These are phyloP conservation scores for Ochlodes sylvanus DNA, from an alignment of 2,888 invertebrate genomes.

Conservation along the genomic window DNA sequence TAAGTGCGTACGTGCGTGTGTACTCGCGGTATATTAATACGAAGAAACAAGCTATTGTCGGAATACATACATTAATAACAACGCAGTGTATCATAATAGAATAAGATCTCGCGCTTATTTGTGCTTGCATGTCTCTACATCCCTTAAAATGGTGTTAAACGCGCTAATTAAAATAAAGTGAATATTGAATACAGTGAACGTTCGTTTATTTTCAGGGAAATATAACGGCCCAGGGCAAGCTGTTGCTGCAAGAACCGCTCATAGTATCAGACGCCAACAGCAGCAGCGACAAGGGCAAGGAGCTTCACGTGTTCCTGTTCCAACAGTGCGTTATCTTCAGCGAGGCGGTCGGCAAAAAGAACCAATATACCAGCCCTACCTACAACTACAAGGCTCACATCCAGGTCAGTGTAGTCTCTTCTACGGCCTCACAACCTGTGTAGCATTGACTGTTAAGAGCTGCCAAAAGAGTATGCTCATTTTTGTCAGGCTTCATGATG, in stretches of 20 bases:
- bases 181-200: background rate
- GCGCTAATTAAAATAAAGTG: background rate
- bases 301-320: conserved; percentile 98
- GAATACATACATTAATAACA: background rate
- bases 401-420: conserved; percentile 87
- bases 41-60: too few species aligned
- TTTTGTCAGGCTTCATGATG: too few species aligned
- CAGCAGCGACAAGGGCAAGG: conserved; percentile 82
- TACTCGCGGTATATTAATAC: too few species aligned
- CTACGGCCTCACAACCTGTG: too few species aligned
- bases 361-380: conserved; percentile 96
- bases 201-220: conserved; percentile 90
- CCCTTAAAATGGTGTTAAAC: too few species aligned
- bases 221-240: conserved; percentile 98
- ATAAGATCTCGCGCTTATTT: background rate
- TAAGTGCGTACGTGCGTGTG: too few species aligned
- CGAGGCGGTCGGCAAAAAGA: conserved; percentile 96
- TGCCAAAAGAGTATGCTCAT: too few species aligned
- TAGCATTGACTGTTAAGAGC: too few species aligned
- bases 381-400: conserved; percentile 98
- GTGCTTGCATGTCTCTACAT: background rate
- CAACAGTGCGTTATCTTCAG: conserved; percentile 99
- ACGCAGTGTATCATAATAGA: background rate
- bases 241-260: conserved; percentile 94
- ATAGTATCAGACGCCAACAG: conserved; percentile 87